These are phyloP conservation scores for Leptestheria dahalacensis DNA, from an alignment of 1,140 invertebrate species.

Conservation along the genomic window DNA sequence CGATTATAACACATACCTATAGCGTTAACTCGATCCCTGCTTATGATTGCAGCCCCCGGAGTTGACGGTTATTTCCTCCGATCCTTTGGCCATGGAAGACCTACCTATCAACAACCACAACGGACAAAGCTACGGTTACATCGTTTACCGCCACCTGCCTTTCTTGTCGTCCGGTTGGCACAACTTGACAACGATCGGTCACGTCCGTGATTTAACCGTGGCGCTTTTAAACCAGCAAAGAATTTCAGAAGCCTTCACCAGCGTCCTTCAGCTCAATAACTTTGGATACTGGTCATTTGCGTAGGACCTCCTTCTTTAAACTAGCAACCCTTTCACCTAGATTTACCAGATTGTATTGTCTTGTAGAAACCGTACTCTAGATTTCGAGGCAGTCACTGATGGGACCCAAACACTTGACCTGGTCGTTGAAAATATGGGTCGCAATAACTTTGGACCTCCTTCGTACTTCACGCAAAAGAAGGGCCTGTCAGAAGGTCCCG, in stretches of 20 bases:
- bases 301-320: background rate
- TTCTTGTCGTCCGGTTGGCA: background rate
- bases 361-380: background rate
- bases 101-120: constrained; percentile 35
- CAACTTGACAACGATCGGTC: constrained; percentile 29
- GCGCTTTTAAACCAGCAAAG: constrained; percentile 31
- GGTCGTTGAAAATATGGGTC: constrained; percentile 41
- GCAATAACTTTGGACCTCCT: constrained; percentile 33
- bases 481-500: constrained; percentile 32
- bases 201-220: constrained; percentile 37
- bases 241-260: constrained; percentile 26
- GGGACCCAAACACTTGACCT: constrained; percentile 29
- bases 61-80: background rate
- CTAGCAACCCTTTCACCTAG: background rate
- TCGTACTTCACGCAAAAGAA: constrained; percentile 30
- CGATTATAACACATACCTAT: too few species aligned
- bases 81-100: constrained; percentile 36
- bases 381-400: background rate
- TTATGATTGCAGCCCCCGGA: background rate
- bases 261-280: constrained; percentile 23
- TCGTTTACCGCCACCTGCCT: constrained; percentile 33
- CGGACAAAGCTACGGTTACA: constrained; percentile 42
- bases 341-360: background rate
- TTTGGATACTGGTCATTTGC: constrained; percentile 33
- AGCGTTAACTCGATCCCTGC: constrained; percentile 1